phyloP scores from a whole-genome alignment of 2,888 invertebrate genomes.

The Protodeltote pygarga region DNA sequence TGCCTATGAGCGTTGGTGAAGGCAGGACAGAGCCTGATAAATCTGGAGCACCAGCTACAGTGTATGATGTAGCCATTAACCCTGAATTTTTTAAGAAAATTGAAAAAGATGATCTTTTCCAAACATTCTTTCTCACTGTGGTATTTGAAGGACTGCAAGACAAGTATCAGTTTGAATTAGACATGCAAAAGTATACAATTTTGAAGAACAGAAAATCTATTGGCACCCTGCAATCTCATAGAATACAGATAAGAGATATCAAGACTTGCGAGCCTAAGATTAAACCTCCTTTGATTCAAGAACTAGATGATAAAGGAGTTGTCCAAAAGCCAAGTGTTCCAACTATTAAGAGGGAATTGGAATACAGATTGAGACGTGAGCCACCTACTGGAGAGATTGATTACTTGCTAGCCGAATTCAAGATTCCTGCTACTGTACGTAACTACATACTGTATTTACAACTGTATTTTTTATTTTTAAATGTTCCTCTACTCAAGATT shows the following conservation, averaged over 20 bases:
- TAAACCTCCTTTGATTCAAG: slow-evolving; percentile 87
- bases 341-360: slow-evolving; percentile 75
- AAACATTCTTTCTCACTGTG: slow-evolving; percentile 92
- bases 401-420: slow-evolving; percentile 88
- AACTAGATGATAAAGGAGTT: slow-evolving; percentile 72
- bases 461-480: not conserved
- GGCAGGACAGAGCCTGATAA: slow-evolving; percentile 93
- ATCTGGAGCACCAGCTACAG: slow-evolving; percentile 90
- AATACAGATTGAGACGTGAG: slow-evolving; percentile 87
- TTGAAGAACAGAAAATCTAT: slow-evolving; percentile 91
- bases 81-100: slow-evolving; percentile 92
- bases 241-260: slow-evolving; percentile 90
- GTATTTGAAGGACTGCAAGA: slow-evolving; percentile 91
- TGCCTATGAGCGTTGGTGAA: slow-evolving; percentile 97
- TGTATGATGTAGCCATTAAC: slow-evolving; percentile 95
- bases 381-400: slow-evolving; percentile 84
- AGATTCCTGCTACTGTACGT: slow-evolving; percentile 87
- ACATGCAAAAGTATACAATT: slow-evolving; percentile 88
- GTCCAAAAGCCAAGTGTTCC: slow-evolving; percentile 36
- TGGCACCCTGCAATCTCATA: slow-evolving; percentile 91
- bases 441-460: not conserved
- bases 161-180: slow-evolving; percentile 91
- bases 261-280: slow-evolving; percentile 72
- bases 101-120: slow-evolving; percentile 89
- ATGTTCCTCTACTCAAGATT: not conserved